Percentiles rank a stretch among this genome's conserved stretches.
phyloP scores from a whole-genome alignment of 2,797 vertebrate species.

The Gorsachius magnificus region DNA sequence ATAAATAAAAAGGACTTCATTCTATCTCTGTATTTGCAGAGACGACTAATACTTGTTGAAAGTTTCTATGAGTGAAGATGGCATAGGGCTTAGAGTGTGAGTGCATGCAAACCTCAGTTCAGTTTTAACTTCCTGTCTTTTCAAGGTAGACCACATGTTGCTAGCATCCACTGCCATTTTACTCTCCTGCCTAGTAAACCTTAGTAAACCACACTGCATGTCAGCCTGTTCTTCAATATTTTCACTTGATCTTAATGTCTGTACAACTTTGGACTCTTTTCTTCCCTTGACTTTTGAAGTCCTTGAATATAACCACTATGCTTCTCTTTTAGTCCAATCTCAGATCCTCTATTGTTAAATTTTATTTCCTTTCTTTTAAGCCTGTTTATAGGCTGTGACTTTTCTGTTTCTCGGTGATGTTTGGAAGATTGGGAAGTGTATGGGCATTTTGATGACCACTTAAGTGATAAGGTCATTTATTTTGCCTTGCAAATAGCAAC shows the following conservation, averaged over 20 bases:
- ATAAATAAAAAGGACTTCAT: neutral
- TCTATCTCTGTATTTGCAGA: neutral
- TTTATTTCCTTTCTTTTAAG: slow-evolving; percentile 39
- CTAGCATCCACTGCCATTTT: neutral
- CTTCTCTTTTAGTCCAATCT: neutral
- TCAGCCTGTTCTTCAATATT: neutral
- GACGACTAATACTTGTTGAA: neutral
- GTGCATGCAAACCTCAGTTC: neutral
- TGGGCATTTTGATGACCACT: slow-evolving; percentile 23
- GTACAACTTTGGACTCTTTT: neutral
- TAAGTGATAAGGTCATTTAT: slow-evolving; percentile 26
- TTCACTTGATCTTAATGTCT: neutral
- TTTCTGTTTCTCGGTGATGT: slow-evolving; percentile 11
- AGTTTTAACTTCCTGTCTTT: neutral
- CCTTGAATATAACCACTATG: neutral
- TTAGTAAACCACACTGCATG: neutral
- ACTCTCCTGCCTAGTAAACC: neutral
- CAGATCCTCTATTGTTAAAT: neutral
- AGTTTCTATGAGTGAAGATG: neutral
- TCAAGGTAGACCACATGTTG: neutral
- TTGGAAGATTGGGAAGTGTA: neutral
- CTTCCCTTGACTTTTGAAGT: neutral
- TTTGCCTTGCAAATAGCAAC: slow-evolving; percentile 2
- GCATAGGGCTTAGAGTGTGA: neutral
- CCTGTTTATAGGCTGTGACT: slow-evolving; percentile 1